Evolutionary conservation across 2,113 vertebrate species (phyloP), one percentile per base, ranked within the genome.

Genomic region (Xerus inauris): DNA sequence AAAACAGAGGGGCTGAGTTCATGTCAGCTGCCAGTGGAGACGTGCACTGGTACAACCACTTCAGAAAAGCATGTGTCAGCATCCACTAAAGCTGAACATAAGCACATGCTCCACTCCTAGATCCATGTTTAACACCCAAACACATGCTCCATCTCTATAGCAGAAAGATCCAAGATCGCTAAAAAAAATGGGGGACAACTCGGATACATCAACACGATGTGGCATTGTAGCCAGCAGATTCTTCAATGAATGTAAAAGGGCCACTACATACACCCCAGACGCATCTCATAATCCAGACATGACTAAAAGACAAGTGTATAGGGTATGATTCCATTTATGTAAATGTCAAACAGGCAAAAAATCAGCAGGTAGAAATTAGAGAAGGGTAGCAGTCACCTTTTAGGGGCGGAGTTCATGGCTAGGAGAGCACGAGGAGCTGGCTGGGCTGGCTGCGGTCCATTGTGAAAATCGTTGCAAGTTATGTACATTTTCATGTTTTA

Each of bases 381-480:
- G 57, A 91, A n/a, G 40, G 72, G 26, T 0, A 24, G 26, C 3
- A 22, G 6, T 47, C 73, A 19, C 28, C 80, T 67, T 22, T 4
- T 51, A 22, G 79, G 8, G 20, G 16, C 12, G 77, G 38, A n/a
- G 8, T 35, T 24, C 84, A 5, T 10, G 20, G 38, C 45, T 72
- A 4, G 82, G 42, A 88, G 49, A 38, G 32, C 28, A 10, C 2
- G 0, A 62, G 17, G 62, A 54, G 51, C 16, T 51, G 67, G 1
- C 45, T 40, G 32, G 35, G 62, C 9, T 94, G n/a, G 6, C 42
- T 67, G 54, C 49, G 72, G 16, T 13, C 22, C 3, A 35, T 45
- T 91, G 59, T 76, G 77, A 84, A 91, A 94, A 47, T 62, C 24
- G 47, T 45, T 95, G 38, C 22, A 47, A 67, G 30, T 82, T 86